These are phyloP conservation scores for Forficula auricularia DNA, from an alignment of 1,140 invertebrate genomes.

Conservation along the genomic window DNA sequence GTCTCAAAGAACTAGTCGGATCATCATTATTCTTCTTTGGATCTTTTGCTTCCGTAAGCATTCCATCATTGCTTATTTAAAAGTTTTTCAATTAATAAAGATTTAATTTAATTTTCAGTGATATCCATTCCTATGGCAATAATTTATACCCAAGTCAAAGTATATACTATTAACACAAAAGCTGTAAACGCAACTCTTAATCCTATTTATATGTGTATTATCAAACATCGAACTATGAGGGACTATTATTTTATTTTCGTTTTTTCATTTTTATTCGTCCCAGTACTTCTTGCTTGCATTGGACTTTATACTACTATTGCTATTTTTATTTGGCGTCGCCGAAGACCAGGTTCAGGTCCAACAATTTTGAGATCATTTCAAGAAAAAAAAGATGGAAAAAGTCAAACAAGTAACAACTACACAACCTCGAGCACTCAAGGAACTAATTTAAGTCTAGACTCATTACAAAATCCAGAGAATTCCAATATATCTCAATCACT, in stretches of 20 bases:
- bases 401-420: slow-evolving; percentile 11
- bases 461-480: not conserved
- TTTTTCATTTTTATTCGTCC: slow-evolving; percentile 32
- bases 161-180: no score
- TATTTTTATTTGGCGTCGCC: slow-evolving; percentile 27
- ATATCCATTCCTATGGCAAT: slow-evolving; percentile 17
- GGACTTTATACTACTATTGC: slow-evolving; percentile 34
- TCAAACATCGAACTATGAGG: no score
- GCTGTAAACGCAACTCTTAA: no score
- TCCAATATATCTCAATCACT: slow-evolving; percentile 8
- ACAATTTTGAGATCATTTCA: slow-evolving; percentile 14
- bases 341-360: slow-evolving; percentile 17
- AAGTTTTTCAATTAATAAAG: slow-evolving; percentile 15
- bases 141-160: no score
- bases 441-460: no score
- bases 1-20: slow-evolving; percentile 14
- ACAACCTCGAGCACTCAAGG: slow-evolving; percentile 2
- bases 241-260: slow-evolving; percentile 25
- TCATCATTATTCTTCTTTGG: slow-evolving; percentile 21
- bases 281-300: slow-evolving; percentile 30
- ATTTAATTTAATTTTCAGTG: slow-evolving; percentile 18
- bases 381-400: slow-evolving; percentile 11
- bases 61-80: no score
- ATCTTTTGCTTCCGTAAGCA: slow-evolving; percentile 20
- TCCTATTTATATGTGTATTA: no score